phyloP scores from a whole-genome alignment of 2,797 vertebrate genomes.

The Cryptoprocta ferox region DNA sequence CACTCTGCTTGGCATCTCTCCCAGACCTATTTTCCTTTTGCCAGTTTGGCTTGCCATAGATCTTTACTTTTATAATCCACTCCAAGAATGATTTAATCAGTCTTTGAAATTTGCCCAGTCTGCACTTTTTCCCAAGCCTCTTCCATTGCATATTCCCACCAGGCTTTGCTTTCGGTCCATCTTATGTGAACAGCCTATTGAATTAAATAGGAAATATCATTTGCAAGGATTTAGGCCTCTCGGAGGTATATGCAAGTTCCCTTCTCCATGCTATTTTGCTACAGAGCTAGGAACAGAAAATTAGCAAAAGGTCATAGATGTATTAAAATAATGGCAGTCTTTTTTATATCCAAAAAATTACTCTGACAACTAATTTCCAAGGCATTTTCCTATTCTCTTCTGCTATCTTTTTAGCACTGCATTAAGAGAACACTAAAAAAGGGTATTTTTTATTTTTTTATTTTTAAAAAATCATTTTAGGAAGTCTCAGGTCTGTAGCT shows the following conservation, averaged over 20 bases:
- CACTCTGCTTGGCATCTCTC: constrained; percentile 61
- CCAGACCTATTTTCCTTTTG: constrained; percentile 71
- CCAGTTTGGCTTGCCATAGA: constrained; percentile 59
- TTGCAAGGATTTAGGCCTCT: constrained; percentile 41
- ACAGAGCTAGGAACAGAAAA: constrained; percentile 31
- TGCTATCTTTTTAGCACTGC: neutral
- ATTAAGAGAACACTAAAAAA: neutral
- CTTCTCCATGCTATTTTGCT: neutral
- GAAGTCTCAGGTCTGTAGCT: neutral
- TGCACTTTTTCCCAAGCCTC: constrained; percentile 50
- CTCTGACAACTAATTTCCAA: constrained; percentile 2
- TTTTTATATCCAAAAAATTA: neutral
- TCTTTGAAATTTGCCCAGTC: constrained; percentile 66
- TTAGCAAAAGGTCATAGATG: constrained; percentile 43
- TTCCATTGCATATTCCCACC: neutral
- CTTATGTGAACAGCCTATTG: constrained; percentile 26
- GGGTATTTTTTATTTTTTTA: neutral
- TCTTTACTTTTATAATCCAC: constrained; percentile 69
- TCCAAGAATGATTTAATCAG: constrained; percentile 56
- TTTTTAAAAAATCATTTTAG: neutral
- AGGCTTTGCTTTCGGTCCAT: constrained; percentile 36
- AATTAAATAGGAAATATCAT: constrained; percentile 56
- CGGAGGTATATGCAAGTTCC: neutral
- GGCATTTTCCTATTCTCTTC: neutral
- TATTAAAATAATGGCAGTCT: constrained; percentile 45